phyloP scores from a whole-genome alignment of 2,888 invertebrate genomes.

The Trissoscelio sp. region DNA sequence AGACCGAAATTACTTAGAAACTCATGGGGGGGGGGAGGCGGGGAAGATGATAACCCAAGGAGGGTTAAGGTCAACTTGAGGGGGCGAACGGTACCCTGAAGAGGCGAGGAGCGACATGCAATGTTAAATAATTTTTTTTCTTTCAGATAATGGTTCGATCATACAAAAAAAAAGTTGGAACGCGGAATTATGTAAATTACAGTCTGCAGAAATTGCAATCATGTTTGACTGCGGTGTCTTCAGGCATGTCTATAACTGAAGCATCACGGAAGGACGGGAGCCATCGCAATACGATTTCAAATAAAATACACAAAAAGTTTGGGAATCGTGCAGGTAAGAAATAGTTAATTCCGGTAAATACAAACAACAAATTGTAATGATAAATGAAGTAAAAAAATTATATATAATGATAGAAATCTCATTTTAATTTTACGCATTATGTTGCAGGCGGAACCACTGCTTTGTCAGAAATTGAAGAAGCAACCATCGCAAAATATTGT shows the following conservation, averaged over 20 bases:
- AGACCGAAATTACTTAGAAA: too few species aligned
- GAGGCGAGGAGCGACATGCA: too few species aligned
- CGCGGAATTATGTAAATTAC: constrained; percentile 5
- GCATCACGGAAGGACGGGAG: constrained; percentile 9
- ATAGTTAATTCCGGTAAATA: neutral
- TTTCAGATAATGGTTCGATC: constrained; percentile 5
- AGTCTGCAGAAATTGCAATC: neutral
- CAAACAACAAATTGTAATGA: too few species aligned
- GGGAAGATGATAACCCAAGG: too few species aligned
- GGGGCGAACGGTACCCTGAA: too few species aligned
- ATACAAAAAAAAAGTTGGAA: constrained; percentile 5
- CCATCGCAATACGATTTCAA: constrained; percentile 36
- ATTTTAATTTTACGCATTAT: too few species aligned
- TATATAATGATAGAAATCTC: too few species aligned
- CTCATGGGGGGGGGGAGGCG: too few species aligned
- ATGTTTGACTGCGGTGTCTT: constrained; percentile 1
- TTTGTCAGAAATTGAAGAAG: constrained; percentile 1
- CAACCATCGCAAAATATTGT: constrained; percentile 6
- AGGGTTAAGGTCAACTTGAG: too few species aligned
- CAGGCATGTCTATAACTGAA: constrained; percentile 3
- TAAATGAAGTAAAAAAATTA: too few species aligned
- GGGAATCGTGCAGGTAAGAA: constrained; percentile 15
- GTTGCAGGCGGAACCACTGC: neutral
- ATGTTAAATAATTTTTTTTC: too few species aligned
- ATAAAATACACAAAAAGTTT: constrained; percentile 30